Conservation (phyloP, 92 coral and sea anemone species). For the Porites divaricata region DNA sequence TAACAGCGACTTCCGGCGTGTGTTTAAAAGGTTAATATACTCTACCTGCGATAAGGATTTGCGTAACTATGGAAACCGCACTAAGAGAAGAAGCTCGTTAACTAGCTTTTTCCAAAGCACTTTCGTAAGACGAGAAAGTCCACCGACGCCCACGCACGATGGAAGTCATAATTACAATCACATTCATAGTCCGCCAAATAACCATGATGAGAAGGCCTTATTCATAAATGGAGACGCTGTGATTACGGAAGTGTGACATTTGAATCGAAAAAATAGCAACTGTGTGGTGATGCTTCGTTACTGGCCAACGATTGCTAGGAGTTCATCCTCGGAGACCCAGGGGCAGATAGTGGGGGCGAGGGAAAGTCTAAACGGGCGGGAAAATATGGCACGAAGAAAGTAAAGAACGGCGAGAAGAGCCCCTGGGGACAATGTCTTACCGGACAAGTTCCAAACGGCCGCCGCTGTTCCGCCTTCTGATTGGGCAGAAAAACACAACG, state of each 20-base stretch:
- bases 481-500: no score
- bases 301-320: no score
- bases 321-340: no score
- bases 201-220: neutral
- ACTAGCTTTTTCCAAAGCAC: slow-evolving; percentile 49
- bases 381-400: no score
- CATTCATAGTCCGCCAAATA: neutral
- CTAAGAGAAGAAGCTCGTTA: slow-evolving; percentile 55
- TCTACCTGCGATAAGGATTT: slow-evolving; percentile 21
- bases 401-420: no score
- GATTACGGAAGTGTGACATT: neutral
- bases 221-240: slow-evolving; percentile 15
- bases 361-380: no score
- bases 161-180: slow-evolving; percentile 28
- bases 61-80: slow-evolving; percentile 1
- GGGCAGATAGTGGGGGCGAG: no score
- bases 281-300: no score
- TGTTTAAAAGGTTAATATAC: slow-evolving; percentile 83
- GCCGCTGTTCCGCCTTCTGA: no score
- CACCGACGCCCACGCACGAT: neutral
- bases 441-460: no score
- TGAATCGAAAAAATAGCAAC: no score
- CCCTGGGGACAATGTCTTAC: no score
- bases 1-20: slow-evolving; percentile 85
- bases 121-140: slow-evolving; percentile 34